Evolutionary conservation across 2,888 invertebrate genomes (phyloP).

Genomic region (Andrena bicolor): DNA sequence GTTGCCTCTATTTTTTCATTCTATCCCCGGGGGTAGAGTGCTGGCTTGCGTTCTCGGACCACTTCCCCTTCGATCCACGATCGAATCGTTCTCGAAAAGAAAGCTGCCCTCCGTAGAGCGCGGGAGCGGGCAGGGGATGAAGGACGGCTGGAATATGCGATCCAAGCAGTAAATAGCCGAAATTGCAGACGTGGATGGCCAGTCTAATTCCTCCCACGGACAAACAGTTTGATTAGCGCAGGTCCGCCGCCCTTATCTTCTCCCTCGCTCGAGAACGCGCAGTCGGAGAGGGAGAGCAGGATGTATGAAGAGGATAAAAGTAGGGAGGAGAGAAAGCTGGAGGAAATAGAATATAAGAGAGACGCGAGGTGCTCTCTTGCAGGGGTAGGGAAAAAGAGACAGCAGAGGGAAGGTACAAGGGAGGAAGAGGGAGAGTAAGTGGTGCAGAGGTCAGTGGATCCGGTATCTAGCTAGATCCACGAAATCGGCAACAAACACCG

Average conservation of each 20-base stretch:
- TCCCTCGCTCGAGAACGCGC: not conserved
- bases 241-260: not conserved
- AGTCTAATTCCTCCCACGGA: conserved; percentile 44
- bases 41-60: not conserved
- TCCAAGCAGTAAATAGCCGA: conserved; percentile 47
- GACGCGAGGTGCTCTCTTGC: conserved; percentile 24
- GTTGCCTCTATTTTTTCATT: conserved; percentile 11
- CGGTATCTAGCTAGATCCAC: conserved; percentile 27
- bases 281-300: not conserved
- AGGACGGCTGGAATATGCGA: conserved; percentile 18
- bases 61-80: conserved; percentile 11
- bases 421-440: conserved; percentile 11
- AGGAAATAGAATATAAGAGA: conserved; percentile 24
- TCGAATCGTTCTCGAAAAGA: conserved; percentile 7
- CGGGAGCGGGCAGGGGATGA: not conserved
- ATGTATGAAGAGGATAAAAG: conserved; percentile 17
- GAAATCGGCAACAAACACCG: conserved; percentile 65
- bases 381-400: conserved; percentile 16
- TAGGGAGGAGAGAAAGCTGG: conserved; percentile 1
- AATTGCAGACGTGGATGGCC: conserved; percentile 43
- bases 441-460: conserved; percentile 47
- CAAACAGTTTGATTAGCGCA: conserved; percentile 58
- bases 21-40: not conserved
- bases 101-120: not conserved
- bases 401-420: not conserved